Base-by-base conservation (phyloP, 2,113 vertebrate genomes). In the Esox niger region DNA sequence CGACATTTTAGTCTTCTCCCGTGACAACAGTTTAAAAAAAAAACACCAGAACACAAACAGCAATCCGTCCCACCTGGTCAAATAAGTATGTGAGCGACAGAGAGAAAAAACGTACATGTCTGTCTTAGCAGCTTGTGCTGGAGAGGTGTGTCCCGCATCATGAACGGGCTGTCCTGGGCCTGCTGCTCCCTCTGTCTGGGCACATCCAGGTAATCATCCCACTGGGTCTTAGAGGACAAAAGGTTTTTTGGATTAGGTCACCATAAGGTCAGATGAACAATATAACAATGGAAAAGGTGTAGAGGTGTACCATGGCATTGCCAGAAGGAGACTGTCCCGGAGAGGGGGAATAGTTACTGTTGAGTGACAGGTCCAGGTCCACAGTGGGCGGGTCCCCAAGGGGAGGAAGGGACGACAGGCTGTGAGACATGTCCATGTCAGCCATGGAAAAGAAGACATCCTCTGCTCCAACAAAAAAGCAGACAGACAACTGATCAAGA, bases 381-480 rank as follows among this genome's bases (percentile, higher is more conserved):
- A 97, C 92, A 3, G 94, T 93, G 64, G 95, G 95, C 38, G 97
- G 96, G 62, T 99, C 96, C 62, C 96, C 97, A 54, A 99, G 93
- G 47, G 97, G 96, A 56, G 96, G 97, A 56, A 99, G 94, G 21
- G 96, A 98, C 1, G 96, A 96, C 62, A 98, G 90, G 73, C 96
- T 99, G 75, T 98, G 96, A 49, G 96, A 98, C 94, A 98, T 98
- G 78, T 98, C 97, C 97, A 99, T 98, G 80, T 99, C 97, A 47
- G 96, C 97, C 97, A 99, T 99, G 52, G 97, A 98, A 87, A 99
- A 99, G 91, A 99, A 99, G 65, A 99, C 96, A 81, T 99, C 97
- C 88, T 99, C 97, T 93, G 94, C 87, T 93, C 67, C 26, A 75
- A 63, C 60, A 43, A 89, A 1, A 68, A 20, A 11, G 59, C n/a